Evolutionary conservation across 2,113 vertebrate genomes (phyloP).

Genomic region (Pardalotus punctatus): DNA sequence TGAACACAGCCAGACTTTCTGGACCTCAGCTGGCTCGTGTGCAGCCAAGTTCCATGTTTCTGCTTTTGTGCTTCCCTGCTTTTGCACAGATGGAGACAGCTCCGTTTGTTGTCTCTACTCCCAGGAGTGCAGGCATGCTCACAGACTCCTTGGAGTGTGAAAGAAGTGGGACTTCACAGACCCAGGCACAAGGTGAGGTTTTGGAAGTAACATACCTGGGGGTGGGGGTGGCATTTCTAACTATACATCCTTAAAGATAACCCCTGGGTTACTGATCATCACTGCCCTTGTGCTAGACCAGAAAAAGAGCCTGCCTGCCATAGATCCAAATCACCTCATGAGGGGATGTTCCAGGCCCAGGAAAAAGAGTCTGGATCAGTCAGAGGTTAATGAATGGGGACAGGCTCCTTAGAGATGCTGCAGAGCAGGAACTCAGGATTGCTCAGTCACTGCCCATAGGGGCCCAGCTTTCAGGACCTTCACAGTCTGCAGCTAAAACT

Average conservation of each 20-base stretch:
- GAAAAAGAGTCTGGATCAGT: background rate
- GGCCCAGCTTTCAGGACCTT: background rate
- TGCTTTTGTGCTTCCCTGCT: background rate
- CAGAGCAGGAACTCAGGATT: background rate
- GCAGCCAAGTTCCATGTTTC: background rate
- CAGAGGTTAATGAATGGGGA: background rate
- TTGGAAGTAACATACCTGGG: background rate
- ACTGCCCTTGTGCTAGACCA: background rate
- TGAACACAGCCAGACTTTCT: background rate
- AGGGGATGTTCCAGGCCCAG: background rate
- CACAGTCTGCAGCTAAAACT: background rate
- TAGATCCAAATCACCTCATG: background rate
- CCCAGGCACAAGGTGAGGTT: background rate
- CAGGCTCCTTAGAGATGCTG: background rate
- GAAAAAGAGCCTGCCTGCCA: background rate
- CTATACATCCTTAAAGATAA: background rate
- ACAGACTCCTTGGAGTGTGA: background rate
- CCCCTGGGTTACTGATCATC: background rate
- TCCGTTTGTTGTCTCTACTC: background rate
- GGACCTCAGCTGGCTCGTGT: background rate
- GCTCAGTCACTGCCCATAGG: background rate
- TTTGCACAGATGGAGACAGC: slow-evolving; percentile 20
- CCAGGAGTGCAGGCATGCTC: background rate
- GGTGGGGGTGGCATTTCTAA: background rate
- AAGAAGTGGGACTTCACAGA: background rate